Conservation (phyloP, 2,797 vertebrate genomes). For the Halcyon smyrnensis region DNA sequence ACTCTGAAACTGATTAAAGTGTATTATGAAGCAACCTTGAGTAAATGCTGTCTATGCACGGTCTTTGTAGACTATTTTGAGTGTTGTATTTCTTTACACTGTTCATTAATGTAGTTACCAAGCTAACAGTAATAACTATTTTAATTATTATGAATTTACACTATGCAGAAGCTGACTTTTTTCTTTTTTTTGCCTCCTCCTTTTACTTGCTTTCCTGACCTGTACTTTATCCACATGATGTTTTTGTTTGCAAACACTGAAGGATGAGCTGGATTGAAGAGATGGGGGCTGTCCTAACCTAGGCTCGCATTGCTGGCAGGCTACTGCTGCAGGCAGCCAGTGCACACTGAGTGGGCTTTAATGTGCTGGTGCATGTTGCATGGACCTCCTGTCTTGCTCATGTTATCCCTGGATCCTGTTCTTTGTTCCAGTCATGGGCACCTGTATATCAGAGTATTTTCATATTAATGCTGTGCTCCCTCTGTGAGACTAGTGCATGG, state of each 20-base stretch:
- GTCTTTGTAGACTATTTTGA: background rate
- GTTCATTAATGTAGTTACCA: background rate
- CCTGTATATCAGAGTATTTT: background rate
- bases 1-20: constrained; percentile 27
- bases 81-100: background rate
- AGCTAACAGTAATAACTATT: background rate
- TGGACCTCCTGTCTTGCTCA: background rate
- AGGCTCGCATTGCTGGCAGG: background rate
- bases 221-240: background rate
- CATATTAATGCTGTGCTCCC: background rate
- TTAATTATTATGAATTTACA: background rate
- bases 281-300: background rate
- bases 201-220: background rate
- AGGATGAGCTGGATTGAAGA: background rate
- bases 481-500: background rate
- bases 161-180: background rate
- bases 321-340: background rate
- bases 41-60: background rate
- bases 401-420: background rate
- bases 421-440: background rate
- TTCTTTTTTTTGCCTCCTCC: background rate
- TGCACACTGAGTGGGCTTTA: background rate
- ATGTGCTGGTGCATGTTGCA: no score
- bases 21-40: constrained; percentile 57
- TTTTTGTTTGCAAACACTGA: background rate